Evolutionary conservation across 2,797 vertebrate species (phyloP), one percentile per base, ranked within the genome.

Genomic region (Alfaro cultratus): DNA sequence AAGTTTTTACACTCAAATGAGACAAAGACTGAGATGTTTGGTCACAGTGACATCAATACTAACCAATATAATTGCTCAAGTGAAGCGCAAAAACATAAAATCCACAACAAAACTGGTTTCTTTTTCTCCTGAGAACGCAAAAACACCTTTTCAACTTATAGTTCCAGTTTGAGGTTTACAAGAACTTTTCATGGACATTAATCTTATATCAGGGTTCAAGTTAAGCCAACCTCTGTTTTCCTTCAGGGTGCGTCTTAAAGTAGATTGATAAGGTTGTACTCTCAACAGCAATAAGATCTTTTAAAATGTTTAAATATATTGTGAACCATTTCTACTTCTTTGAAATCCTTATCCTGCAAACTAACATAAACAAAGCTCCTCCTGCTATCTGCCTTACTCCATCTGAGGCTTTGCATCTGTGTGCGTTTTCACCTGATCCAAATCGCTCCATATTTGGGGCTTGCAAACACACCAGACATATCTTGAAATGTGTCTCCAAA

Each of bases 401-500:
- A 74, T 46, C 47, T 75, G 43, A 83, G 74, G 34, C 36, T 77
- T 55, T 74, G 81, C 68, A 73, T 86, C 62, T 86, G 76, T 82
- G 46, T 49, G 45, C 45, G 60, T 80, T 81, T 86, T 78, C 88
- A 93, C 85, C 89, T 93, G 89, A 89, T 57, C 80, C 83, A 83
- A 81, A 92, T 76, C 88, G 16, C 91, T 93, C 94, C 95, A 92
- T 95, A 95, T 95, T 95, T 92, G 94, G 94, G 77, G 79, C 80
- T 77, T 53, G 90, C 78, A 82, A 86, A 85, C 79, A 90, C 89
- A 88, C 83, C 88, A 91, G 86, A 87, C 89, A 79, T 87, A 80
- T 77, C 76, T 73, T 83, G 87, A 93, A 79, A 77, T 83, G 76
- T 74, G 78, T 90, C 86, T 94, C 84, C 89, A 90, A 92, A 95